Evolutionary conservation across 2,113 vertebrate genomes (phyloP).

Genomic region (Vidua macroura): DNA sequence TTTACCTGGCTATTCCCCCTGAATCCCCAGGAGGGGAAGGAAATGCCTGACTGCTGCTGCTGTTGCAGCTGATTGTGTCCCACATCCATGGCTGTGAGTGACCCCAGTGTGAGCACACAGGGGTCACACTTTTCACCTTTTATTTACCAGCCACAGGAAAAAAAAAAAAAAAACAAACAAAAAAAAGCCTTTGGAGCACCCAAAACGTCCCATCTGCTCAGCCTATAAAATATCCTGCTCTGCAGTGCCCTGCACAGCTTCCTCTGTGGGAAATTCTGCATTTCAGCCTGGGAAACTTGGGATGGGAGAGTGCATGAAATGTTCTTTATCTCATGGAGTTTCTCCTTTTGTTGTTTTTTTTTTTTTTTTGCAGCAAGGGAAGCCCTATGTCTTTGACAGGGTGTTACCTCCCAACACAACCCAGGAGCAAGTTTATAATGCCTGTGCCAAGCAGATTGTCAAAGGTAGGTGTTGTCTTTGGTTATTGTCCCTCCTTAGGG

Average conservation of each 20-base stretch:
- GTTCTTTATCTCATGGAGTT: background rate
- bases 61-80: background rate
- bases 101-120: background rate
- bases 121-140: background rate
- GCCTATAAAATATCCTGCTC: background rate
- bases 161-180: background rate
- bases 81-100: background rate
- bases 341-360: background rate
- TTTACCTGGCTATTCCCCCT: background rate
- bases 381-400: slow-evolving; percentile 88
- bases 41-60: background rate
- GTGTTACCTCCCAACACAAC: slow-evolving; percentile 87
- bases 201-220: background rate
- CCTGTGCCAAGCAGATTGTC: slow-evolving; percentile 92
- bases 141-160: background rate
- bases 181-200: background rate
- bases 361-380: slow-evolving; percentile 77
- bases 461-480: slow-evolving; percentile 79
- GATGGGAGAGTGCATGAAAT: background rate
- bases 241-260: background rate
- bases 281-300: background rate
- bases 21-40: background rate
- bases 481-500: background rate
- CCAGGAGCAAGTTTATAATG: slow-evolving; percentile 90
- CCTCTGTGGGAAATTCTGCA: background rate